A percentile compares a stretch with the other conserved stretches of the same genome.
Evolutionary conservation across 2,888 invertebrate genomes (phyloP).

Genomic region (Carabus problematicus): DNA sequence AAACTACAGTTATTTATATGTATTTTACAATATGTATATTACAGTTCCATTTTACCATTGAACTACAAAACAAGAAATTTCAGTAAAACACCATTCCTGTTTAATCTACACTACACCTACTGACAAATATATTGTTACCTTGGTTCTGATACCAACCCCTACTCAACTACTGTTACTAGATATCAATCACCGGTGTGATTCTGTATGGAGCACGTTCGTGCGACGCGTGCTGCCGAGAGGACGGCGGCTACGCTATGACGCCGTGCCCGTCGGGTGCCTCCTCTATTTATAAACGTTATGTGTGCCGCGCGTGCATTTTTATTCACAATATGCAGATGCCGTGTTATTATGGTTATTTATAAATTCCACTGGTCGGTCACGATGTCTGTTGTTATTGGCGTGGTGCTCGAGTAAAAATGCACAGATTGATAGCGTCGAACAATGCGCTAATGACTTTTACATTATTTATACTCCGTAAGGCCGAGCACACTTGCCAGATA

Average conservation of each 20-base stretch:
- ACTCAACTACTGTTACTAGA: no score
- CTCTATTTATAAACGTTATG: conserved; percentile 26
- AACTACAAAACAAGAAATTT: no score
- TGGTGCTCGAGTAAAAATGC: conserved; percentile 1
- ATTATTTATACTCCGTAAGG: conserved; percentile 29
- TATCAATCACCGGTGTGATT: no score
- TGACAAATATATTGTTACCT: no score
- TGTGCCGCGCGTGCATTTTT: conserved; percentile 17
- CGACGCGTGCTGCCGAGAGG: no score
- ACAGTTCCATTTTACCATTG: no score
- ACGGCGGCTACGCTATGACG: neutral
- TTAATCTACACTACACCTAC: no score
- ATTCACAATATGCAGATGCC: conserved; percentile 38
- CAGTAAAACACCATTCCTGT: no score
- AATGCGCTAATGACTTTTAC: conserved; percentile 33
- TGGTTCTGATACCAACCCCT: no score
- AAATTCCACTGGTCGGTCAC: conserved; percentile 13
- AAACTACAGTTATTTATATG: no score
- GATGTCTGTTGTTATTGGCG: neutral
- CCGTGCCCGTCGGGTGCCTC: conserved; percentile 26
- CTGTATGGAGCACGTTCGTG: no score
- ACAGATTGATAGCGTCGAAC: conserved; percentile 29
- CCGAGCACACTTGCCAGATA: conserved; percentile 17
- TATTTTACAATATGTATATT: no score
- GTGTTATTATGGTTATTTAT: conserved; percentile 35